A percentile compares a stretch with the other conserved stretches of the same genome.
These are phyloP conservation scores for Aphidius gifuensis DNA, from an alignment of 1,140 invertebrate genomes.

Conservation along the genomic window DNA sequence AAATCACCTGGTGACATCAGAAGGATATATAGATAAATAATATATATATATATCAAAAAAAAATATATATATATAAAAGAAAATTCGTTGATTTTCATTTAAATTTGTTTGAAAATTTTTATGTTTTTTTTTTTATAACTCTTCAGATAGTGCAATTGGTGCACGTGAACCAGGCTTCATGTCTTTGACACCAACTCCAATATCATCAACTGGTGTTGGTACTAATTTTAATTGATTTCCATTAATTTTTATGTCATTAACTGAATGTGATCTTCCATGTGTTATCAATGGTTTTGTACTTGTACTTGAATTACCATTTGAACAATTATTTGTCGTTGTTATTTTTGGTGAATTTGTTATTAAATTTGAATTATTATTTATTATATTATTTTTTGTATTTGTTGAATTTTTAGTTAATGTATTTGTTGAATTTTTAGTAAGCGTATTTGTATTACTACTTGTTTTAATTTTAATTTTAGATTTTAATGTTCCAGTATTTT, in stretches of 20 bases:
- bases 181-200: slow-evolving; percentile 56
- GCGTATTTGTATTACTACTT: slow-evolving; percentile 30
- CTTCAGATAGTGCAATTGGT: slow-evolving; percentile 64
- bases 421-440: slow-evolving; percentile 30
- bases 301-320: slow-evolving; percentile 43
- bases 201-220: slow-evolving; percentile 63
- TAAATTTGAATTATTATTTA: slow-evolving; percentile 35
- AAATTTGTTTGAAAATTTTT: no score
- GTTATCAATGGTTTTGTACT: slow-evolving; percentile 56
- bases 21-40: slow-evolving; percentile 7
- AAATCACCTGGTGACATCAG: slow-evolving; percentile 3
- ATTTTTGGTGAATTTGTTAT: slow-evolving; percentile 31
- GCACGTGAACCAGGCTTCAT: slow-evolving; percentile 61
- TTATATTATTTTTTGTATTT: slow-evolving; percentile 31
- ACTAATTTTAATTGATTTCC: slow-evolving; percentile 66
- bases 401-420: slow-evolving; percentile 28
- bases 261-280: slow-evolving; percentile 70
- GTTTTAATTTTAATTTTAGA: slow-evolving; percentile 27
- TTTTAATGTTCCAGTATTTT: slow-evolving; percentile 12
- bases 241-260: slow-evolving; percentile 72
- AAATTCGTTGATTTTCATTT: background rate
- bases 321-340: slow-evolving; percentile 24
- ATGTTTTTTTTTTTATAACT: slow-evolving; percentile 53
- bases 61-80: slow-evolving; percentile 8
- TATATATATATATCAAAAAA: background rate